Conservation (phyloP, 2,113 vertebrate species). For the Cyanoramphus novaezelandiae region DNA sequence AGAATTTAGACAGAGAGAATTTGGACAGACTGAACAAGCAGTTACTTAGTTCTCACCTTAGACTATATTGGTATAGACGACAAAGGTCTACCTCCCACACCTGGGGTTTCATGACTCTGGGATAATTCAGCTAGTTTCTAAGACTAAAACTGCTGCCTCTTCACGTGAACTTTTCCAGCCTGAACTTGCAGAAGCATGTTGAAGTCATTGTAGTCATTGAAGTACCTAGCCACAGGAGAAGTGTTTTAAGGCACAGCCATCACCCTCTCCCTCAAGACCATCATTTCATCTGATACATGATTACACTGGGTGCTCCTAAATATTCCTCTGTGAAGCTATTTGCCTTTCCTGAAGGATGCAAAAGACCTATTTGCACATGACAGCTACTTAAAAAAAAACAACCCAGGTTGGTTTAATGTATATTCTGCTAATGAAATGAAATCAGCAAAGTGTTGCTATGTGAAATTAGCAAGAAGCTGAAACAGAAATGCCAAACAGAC, state of each 20-base stretch:
- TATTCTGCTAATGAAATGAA: background rate
- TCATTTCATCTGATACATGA: background rate
- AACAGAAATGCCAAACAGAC: background rate
- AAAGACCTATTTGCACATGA: background rate
- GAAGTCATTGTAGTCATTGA: too few species aligned
- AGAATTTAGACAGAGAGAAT: background rate
- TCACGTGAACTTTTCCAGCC: background rate
- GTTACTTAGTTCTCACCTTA: background rate
- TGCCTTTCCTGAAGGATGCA: background rate
- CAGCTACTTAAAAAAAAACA: background rate
- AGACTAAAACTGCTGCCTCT: background rate
- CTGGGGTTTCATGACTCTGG: background rate
- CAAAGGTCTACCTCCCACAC: background rate
- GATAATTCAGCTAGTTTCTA: background rate
- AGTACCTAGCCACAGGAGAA: background rate
- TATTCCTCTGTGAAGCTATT: background rate
- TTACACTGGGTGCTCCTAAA: background rate
- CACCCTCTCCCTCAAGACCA: background rate
- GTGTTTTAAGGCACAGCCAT: background rate
- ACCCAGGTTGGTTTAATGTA: background rate
- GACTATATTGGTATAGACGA: background rate
- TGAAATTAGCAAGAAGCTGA: background rate
- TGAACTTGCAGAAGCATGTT: background rate
- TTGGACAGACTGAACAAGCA: background rate
- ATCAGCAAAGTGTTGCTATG: accelerated